Evolutionary conservation across 2,888 invertebrate species (phyloP), one percentile per base, ranked within the genome.

Genomic region (Cerceris ruficornis): DNA sequence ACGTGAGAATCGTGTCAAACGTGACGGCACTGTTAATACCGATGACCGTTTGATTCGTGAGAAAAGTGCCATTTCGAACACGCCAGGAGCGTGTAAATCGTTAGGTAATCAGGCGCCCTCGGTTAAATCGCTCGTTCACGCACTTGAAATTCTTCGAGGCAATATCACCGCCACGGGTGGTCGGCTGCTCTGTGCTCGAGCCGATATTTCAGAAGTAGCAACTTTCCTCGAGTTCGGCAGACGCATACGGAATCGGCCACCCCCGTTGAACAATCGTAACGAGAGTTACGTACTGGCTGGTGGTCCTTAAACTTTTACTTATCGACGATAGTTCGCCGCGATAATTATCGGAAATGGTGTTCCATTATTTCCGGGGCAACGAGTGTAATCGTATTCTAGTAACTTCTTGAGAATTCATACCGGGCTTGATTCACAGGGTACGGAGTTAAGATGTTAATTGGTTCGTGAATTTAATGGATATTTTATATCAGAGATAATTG

Each of bases 71-170:
- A 61, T 69, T 72, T 68, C 64, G 73, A 43, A 74, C 75, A 74
- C 80, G 77, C 75, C 2, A n/a, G n/a, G 13, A 59, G 75, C 70
- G 41, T 83, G 73, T 83, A 85, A 85, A 85, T 86, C 57, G 83
- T 68, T n/a, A 43, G 57, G 55, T 81, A 75, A 80, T 82, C 81
- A 70, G 71, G 64, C 54, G 58, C 61, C 58, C 11, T 69, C 11
- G 67, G 52, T 61, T 55, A 15, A 60, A 64, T 71, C 65, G 42
- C 61, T 57, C 59, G 59, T 65, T 59, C 72, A 64, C 49, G 69
- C 60, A 57, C 71, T 85, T 69, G 71, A 81, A 64, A 68, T 81
- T 74, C 79, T 28, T 72, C 52, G 42, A 55, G 15, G 59, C 42
- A 46, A 15, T 68, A 28, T 7, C 54, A 0, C 42, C 67, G 4